Evolutionary conservation across 2,113 vertebrate species (phyloP).

Genomic region (Ramphastos sulfuratus): DNA sequence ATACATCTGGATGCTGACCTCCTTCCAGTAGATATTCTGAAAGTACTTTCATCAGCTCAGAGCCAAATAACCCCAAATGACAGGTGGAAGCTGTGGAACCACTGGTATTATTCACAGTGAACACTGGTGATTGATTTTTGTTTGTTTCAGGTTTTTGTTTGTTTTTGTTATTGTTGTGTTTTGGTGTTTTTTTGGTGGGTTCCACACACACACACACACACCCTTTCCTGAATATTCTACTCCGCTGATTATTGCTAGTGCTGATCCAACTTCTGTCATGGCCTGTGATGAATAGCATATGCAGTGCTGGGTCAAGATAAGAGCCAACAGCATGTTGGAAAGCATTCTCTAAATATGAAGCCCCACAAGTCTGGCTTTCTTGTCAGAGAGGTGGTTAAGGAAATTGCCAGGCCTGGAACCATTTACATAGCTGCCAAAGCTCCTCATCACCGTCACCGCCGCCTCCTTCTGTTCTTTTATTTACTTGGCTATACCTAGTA

Average conservation of each 20-base stretch:
- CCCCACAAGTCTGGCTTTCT: background rate
- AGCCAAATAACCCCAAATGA: background rate
- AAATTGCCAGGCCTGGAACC: background rate
- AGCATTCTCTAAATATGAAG: background rate
- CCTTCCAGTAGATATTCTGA: background rate
- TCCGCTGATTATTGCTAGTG: background rate
- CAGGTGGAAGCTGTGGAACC: background rate
- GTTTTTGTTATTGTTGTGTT: background rate
- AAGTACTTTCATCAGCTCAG: background rate
- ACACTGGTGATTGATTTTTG: background rate
- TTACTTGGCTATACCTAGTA: background rate
- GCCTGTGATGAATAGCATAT: background rate
- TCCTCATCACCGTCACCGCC: background rate
- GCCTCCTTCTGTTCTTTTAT: background rate
- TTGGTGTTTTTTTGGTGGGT: too few species aligned
- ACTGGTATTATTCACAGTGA: background rate
- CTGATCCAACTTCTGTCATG: background rate
- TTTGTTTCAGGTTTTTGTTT: background rate
- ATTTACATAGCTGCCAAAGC: background rate
- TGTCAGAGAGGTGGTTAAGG: background rate
- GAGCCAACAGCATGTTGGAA: background rate
- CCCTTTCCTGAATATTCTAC: background rate
- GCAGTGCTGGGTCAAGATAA: constrained; percentile 36
- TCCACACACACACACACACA: too few species aligned
- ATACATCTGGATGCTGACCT: constrained; percentile 6